Evolutionary conservation across 1,140 invertebrate genomes (phyloP).

Genomic region (Dolichoris vasculosae): DNA sequence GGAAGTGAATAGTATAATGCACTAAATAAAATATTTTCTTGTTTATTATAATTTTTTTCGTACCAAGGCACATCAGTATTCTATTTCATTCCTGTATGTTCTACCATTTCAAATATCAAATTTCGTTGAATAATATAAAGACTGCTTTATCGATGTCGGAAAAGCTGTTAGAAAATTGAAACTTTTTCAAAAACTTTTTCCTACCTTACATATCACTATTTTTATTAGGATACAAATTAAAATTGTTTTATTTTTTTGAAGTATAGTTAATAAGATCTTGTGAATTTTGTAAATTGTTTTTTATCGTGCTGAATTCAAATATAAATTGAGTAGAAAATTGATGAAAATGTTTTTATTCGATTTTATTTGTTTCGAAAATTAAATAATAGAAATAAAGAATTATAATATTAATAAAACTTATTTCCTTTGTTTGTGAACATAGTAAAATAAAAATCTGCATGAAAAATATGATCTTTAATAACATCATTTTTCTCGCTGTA

Average conservation of each 20-base stretch:
- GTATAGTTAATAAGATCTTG: too few species aligned
- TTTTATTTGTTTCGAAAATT: too few species aligned
- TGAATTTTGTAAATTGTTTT: background rate
- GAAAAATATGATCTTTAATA: too few species aligned
- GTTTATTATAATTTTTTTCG: background rate
- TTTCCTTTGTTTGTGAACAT: too few species aligned
- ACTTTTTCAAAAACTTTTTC: background rate
- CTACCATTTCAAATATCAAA: conserved; percentile 23
- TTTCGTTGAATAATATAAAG: conserved; percentile 1
- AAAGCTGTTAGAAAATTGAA: background rate
- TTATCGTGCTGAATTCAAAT: background rate
- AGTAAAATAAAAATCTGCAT: too few species aligned
- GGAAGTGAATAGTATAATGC: too few species aligned
- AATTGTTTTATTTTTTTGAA: too few species aligned
- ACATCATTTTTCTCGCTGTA: too few species aligned
- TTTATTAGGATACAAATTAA: background rate
- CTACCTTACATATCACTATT: background rate
- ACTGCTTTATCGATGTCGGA: background rate
- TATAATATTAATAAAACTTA: too few species aligned
- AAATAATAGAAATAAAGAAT: too few species aligned
- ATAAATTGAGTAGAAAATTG: background rate
- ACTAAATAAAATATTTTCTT: too few species aligned
- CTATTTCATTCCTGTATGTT: background rate
- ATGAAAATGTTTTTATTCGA: background rate
- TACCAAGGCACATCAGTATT: too few species aligned